Conservation (phyloP, 2,888 invertebrate species). For the Acanthococcus lagerstroemiae region DNA sequence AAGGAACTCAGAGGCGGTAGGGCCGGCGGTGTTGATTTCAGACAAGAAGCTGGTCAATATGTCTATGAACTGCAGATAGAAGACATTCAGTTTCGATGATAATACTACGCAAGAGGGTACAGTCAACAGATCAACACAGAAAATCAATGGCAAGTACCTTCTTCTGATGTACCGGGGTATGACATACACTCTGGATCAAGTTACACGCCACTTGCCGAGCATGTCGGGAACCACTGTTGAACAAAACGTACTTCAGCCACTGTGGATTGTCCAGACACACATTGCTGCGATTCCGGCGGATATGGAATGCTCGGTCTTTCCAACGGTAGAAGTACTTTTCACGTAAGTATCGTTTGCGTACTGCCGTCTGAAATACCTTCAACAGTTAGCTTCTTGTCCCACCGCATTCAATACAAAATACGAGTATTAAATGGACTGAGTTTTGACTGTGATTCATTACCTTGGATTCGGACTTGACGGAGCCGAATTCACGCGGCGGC, state of each 20-base stretch:
- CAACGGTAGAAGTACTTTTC: conserved; percentile 68
- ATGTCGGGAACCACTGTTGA: conserved; percentile 80
- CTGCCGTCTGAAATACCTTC: conserved; percentile 33
- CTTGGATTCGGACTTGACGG: conserved; percentile 36
- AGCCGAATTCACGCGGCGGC: conserved; percentile 44
- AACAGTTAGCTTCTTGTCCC: not conserved
- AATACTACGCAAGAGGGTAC: not conserved
- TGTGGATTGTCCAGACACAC: conserved; percentile 53
- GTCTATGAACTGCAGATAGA: conserved; percentile 56
- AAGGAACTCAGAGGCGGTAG: conserved; percentile 84
- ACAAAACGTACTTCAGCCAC: conserved; percentile 86
- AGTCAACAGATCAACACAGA: not conserved
- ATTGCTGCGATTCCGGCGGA: not conserved
- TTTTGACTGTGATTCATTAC: conserved; percentile 20
- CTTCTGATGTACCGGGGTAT: conserved; percentile 55
- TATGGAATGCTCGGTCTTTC: conserved; percentile 50
- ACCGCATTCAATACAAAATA: not conserved
- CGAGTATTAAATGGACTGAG: not conserved
- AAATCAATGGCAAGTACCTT: conserved; percentile 45
- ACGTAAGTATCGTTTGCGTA: conserved; percentile 47
- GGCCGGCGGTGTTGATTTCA: conserved; percentile 76
- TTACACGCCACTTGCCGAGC: conserved; percentile 82
- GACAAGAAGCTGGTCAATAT: conserved; percentile 79
- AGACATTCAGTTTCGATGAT: not conserved
- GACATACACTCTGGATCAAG: conserved; percentile 73